phyloP scores from a whole-genome alignment of 1,140 invertebrate genomes.

The Cyclargus thomasi region DNA sequence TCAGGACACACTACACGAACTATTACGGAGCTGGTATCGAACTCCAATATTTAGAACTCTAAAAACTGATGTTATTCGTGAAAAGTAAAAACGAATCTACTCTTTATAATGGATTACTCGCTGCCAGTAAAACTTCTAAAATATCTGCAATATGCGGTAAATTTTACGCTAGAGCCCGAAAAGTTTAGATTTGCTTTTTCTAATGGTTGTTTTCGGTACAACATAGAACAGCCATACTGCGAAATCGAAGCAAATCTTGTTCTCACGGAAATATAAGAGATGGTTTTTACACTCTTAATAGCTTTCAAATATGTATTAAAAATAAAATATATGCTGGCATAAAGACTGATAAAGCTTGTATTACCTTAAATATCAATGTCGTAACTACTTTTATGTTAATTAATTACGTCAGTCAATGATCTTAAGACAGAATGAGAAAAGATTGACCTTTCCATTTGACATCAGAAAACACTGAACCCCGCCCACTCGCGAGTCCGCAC shows the following conservation, averaged over 20 bases:
- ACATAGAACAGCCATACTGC: neutral
- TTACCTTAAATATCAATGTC: too few relatives aligned
- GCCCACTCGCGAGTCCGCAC: neutral
- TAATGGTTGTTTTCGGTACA: slow-evolving; percentile 9
- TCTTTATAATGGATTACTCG: slow-evolving; percentile 21
- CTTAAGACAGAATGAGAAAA: neutral
- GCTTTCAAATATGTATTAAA: too few relatives aligned
- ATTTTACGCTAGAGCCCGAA: slow-evolving; percentile 21
- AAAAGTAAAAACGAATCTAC: slow-evolving; percentile 16
- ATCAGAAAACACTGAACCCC: neutral
- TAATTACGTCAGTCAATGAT: neutral
- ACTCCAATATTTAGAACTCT: neutral
- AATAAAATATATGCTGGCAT: too few relatives aligned
- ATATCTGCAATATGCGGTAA: slow-evolving; percentile 22
- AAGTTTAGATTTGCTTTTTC: slow-evolving; percentile 18
- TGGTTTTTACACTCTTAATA: too few relatives aligned
- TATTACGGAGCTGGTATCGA: neutral
- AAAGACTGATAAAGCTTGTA: too few relatives aligned
- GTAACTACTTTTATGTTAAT: neutral
- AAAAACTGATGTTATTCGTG: neutral
- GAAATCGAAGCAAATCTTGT: neutral
- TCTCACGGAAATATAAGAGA: too few relatives aligned
- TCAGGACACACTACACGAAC: neutral
- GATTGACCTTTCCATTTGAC: neutral
- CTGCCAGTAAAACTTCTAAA: slow-evolving; percentile 17